Percentiles rank a stretch among this genome's conserved stretches.
These are phyloP conservation scores for Etheostoma perlongum DNA, from an alignment of 2,797 vertebrate species.

Conservation along the genomic window DNA sequence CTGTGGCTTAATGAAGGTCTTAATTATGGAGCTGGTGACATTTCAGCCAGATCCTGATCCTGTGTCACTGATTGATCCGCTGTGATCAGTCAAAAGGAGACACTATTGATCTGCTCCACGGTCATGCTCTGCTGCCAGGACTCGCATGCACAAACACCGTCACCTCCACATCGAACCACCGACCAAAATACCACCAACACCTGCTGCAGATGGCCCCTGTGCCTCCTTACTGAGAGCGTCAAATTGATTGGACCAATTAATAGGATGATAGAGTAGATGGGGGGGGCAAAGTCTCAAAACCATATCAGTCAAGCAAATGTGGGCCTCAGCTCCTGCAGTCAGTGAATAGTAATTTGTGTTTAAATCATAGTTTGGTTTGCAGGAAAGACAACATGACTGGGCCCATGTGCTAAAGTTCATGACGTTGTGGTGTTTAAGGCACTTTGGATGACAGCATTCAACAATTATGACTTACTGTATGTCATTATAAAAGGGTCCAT, in stretches of 20 bases:
- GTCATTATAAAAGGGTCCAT: neutral
- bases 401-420: neutral
- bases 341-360: conserved; percentile 50
- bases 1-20: conserved; percentile 83
- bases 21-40: conserved; percentile 87
- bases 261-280: conserved; percentile 51
- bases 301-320: conserved; percentile 59
- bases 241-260: conserved; percentile 75
- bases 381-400: conserved; percentile 14
- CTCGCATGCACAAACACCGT: conserved; percentile 65
- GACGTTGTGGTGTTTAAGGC: neutral
- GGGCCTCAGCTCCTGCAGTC: conserved; percentile 20
- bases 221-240: conserved; percentile 26
- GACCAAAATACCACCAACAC: conserved; percentile 53
- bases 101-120: conserved; percentile 71
- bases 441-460: conserved; percentile 23
- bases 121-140: conserved; percentile 32
- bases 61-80: conserved; percentile 79
- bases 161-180: neutral
- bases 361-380: conserved; percentile 9
- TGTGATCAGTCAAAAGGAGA: conserved; percentile 82
- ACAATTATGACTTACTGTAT: conserved; percentile 14
- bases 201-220: conserved; percentile 52
- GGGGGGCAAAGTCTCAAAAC: conserved; percentile 57
- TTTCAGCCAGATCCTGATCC: conserved; percentile 80